These are phyloP conservation scores for Meleagris gallopavo DNA, from an alignment of 2,113 vertebrate genomes.

Conservation along the genomic window DNA sequence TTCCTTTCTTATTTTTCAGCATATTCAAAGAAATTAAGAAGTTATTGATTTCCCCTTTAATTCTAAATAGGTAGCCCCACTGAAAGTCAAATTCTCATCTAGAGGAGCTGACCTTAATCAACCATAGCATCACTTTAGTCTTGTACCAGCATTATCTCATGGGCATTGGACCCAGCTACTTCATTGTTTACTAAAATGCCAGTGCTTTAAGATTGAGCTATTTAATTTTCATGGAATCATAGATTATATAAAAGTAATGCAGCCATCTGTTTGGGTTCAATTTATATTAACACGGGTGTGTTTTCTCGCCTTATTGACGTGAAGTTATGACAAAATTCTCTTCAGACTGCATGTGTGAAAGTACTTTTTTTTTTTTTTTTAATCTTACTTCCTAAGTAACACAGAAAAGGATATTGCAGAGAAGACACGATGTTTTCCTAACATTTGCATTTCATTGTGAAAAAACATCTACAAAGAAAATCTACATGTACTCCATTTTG, in stretches of 20 bases:
- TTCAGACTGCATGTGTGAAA: background rate
- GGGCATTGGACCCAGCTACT: background rate
- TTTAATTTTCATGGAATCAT: background rate
- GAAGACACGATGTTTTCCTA: background rate
- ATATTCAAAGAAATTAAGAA: background rate
- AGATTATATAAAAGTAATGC: background rate
- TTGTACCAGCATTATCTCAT: background rate
- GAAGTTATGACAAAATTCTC: background rate
- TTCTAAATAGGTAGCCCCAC: background rate
- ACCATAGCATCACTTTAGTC: background rate
- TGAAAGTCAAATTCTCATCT: background rate
- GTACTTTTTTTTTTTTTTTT: background rate
- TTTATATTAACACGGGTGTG: background rate
- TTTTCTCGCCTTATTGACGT: background rate
- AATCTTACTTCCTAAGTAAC: background rate
- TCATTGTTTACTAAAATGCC: background rate
- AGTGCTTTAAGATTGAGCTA: background rate
- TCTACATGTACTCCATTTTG: fast-evolving
- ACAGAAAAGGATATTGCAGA: background rate
- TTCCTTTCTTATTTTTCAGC: background rate
- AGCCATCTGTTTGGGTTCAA: background rate
- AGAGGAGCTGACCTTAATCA: background rate
- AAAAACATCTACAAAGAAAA: background rate
- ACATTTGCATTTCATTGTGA: background rate
- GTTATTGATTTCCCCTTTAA: background rate